Conservation (phyloP, 2,113 vertebrate genomes). For the Muntiacus reevesi region DNA sequence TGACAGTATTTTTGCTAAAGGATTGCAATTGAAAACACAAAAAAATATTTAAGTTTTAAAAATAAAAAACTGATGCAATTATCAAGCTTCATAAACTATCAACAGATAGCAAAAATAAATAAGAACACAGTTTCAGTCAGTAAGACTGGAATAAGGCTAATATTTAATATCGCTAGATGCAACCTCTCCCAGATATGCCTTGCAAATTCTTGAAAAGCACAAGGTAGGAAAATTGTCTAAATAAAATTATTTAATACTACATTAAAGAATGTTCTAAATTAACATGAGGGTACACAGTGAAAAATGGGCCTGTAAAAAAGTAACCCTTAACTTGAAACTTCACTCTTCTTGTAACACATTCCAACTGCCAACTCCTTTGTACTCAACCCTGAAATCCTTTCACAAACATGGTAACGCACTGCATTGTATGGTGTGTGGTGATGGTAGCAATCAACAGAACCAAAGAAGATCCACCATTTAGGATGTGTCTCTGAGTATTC, state of each 20-base stretch:
- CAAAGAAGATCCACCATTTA: not conserved
- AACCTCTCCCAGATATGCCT: not conserved
- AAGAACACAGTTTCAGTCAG: not conserved
- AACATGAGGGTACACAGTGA: not conserved
- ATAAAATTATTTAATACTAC: not conserved
- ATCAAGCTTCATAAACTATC: not conserved
- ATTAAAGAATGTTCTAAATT: not conserved
- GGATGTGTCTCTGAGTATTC: not conserved
- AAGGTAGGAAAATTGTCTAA: not conserved
- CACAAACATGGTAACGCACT: not conserved
- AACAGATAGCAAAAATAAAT: not conserved
- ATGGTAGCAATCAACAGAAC: not conserved
- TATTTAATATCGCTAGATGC: not conserved
- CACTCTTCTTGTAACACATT: not conserved
- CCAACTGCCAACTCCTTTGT: not conserved
- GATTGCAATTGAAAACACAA: not conserved
- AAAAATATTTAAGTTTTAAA: not conserved
- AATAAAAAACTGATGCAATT: not conserved
- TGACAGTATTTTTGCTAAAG: not conserved
- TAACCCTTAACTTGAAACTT: slow-evolving; percentile 6
- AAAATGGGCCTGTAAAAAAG: slow-evolving; percentile 37
- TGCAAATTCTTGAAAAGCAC: slow-evolving; percentile 7
- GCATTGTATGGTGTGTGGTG: not conserved
- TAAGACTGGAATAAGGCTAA: not conserved
- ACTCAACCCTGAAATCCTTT: not conserved